These are phyloP conservation scores for Indicator maculatus DNA, from an alignment of 2,113 vertebrate genomes.

Conservation along the genomic window DNA sequence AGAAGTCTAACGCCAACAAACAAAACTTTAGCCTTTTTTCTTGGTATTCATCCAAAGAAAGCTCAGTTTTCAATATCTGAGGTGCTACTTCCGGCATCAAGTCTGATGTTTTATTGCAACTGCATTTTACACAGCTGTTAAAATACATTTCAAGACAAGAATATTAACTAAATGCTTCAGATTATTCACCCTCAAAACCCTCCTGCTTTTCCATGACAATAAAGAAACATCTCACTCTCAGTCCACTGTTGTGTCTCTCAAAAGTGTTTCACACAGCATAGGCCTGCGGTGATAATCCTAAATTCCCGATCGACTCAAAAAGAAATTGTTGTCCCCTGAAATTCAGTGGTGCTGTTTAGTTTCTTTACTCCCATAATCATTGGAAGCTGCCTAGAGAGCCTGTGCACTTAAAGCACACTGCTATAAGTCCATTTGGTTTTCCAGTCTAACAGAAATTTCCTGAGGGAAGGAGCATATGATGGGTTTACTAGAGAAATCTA, in stretches of 20 bases:
- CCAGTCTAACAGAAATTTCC: neutral
- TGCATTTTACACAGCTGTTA: neutral
- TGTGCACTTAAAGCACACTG: fast-evolving
- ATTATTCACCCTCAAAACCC: neutral
- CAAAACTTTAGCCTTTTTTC: neutral
- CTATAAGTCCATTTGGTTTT: fast-evolving
- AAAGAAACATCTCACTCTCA: neutral
- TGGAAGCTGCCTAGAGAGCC: neutral
- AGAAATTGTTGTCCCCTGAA: neutral
- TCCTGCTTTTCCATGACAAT: neutral
- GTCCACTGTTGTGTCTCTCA: neutral
- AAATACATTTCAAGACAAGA: neutral
- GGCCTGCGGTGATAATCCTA: neutral
- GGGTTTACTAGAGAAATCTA: neutral
- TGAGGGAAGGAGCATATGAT: neutral
- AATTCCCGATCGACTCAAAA: neutral
- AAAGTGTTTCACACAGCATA: neutral
- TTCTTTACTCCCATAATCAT: neutral
- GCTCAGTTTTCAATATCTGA: neutral
- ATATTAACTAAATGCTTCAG: neutral
- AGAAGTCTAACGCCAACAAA: fast-evolving
- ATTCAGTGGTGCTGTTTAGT: neutral
- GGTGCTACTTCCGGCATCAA: neutral
- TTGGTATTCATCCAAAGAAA: neutral
- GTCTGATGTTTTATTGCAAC: neutral